Base-by-base conservation (phyloP, 2,797 vertebrate species). In the Hippoglossus hippoglossus region DNA sequence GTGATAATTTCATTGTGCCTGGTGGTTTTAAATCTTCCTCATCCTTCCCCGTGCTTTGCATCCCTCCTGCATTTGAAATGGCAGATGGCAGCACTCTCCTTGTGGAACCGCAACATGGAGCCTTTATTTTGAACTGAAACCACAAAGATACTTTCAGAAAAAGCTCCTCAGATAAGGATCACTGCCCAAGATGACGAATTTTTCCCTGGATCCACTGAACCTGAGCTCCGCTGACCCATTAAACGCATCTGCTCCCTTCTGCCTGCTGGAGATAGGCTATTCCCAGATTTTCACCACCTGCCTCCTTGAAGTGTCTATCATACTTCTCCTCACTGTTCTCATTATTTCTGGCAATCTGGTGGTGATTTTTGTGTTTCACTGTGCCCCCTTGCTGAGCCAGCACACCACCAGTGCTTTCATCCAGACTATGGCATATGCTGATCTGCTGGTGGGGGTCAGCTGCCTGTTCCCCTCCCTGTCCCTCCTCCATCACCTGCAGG, bases 361-460 rank as follows among this genome's bases (percentile, higher is more conserved):
- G 72, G 98, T 99, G 71, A 98, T 99, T 81, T 96, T 97, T 80
- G 98, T 99, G 57, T 99, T 99, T 92, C 98, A 99, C 89, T 99
- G 98, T 77, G 97, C 97, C n/a, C 98, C 98, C 50, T 90, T 98
- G 86, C 95, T 98, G 22, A 97, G 97, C 94, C 96, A 98, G 85
- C 98, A 99, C 86, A 98, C 96, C 79, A 98, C 98, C 88, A 98
- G 97, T 88, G 96, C 97, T 88, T 99, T 99, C 91, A 98, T 99
- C 83, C 97, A 98, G 94, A 99, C 98, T 25, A 99, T 99, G 98
- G 97, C 98, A 0, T 99, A 99, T 22, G 98, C 98, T 19, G 98
- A 99, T 90, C 95, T 99, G 72, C 91, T 99, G 90, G 97, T 99
- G 75, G 98, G 98, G 0, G 93, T 98, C 65, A 99, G 98, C 94